Conservation (phyloP, 2,797 vertebrate genomes). For the Pangasius macronema region DNA sequence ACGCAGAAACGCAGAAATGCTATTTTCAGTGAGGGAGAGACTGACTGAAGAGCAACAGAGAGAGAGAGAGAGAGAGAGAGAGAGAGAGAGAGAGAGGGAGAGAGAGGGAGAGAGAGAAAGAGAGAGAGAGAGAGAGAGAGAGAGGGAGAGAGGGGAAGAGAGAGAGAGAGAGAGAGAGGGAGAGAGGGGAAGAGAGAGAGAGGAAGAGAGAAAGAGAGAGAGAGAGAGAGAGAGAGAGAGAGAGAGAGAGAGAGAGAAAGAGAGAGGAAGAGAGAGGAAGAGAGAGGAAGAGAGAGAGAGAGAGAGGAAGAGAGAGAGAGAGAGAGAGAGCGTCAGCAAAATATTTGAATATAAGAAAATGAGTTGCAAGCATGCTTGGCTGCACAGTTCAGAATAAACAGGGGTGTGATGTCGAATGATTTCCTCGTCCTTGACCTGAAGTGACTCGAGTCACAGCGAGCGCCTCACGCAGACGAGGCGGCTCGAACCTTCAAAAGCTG, state of each 20-base stretch:
- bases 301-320: not conserved
- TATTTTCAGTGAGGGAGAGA: not conserved
- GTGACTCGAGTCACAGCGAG: not conserved
- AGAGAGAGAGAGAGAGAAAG: not conserved
- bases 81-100: not conserved
- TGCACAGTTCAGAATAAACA: not conserved
- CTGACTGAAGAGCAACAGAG: not conserved
- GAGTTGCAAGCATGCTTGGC: too few species aligned
- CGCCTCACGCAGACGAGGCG: not conserved
- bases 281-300: too few species aligned
- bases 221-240: not conserved
- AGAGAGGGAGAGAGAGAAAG: not conserved
- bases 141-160: not conserved
- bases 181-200: too few species aligned
- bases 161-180: not conserved
- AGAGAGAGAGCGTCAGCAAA: not conserved
- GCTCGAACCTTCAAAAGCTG: not conserved
- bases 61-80: not conserved
- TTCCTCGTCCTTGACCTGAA: not conserved
- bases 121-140: not conserved
- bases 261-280: not conserved
- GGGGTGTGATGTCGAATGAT: not conserved
- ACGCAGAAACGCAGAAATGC: not conserved
- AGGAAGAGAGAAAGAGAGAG: too few species aligned
- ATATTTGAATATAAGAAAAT: slow-evolving; percentile 7